These are phyloP conservation scores for Pollenia angustigena DNA, from an alignment of 2,888 invertebrate genomes.

Conservation along the genomic window DNA sequence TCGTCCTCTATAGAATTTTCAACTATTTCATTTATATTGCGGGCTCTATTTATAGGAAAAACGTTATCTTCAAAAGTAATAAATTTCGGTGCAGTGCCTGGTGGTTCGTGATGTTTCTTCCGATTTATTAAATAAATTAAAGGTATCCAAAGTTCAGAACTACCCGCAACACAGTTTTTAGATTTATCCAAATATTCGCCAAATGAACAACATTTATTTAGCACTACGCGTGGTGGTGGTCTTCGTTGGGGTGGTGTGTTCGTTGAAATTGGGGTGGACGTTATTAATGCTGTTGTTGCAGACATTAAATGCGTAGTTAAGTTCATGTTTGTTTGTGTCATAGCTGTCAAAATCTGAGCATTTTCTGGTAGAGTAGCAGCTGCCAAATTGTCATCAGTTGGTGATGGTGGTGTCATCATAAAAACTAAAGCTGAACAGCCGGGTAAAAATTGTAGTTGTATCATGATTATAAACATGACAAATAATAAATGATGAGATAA, in stretches of 20 bases:
- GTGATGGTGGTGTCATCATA: slow-evolving; percentile 63
- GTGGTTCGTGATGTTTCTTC: slow-evolving; percentile 82
- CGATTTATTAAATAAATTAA: slow-evolving; percentile 86
- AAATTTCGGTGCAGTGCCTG: slow-evolving; percentile 83
- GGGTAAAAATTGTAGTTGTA: slow-evolving; percentile 44
- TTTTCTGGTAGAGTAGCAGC: slow-evolving; percentile 55
- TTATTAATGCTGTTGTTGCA: slow-evolving; percentile 26
- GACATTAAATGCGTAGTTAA: slow-evolving; percentile 42
- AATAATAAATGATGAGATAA: slow-evolving; percentile 65
- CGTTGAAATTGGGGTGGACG: slow-evolving; percentile 56
- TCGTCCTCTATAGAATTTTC: slow-evolving; percentile 39
- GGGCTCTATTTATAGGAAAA: slow-evolving; percentile 81
- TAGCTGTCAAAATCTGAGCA: slow-evolving; percentile 35
- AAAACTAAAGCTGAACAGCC: slow-evolving; percentile 65
- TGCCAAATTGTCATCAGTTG: slow-evolving; percentile 50
- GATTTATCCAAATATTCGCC: slow-evolving; percentile 84
- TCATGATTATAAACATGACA: slow-evolving; percentile 58
- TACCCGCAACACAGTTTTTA: slow-evolving; percentile 82
- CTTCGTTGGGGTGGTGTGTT: slow-evolving; percentile 67
- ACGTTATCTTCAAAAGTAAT: slow-evolving; percentile 83
- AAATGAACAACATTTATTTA: slow-evolving; percentile 86
- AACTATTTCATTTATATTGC: slow-evolving; percentile 79
- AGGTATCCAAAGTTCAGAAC: slow-evolving; percentile 85
- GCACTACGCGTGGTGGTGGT: slow-evolving; percentile 81
- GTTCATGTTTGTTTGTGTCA: slow-evolving; percentile 33